Base-by-base conservation (phyloP, 2,888 invertebrate genomes). In the Dryobota labecula region DNA sequence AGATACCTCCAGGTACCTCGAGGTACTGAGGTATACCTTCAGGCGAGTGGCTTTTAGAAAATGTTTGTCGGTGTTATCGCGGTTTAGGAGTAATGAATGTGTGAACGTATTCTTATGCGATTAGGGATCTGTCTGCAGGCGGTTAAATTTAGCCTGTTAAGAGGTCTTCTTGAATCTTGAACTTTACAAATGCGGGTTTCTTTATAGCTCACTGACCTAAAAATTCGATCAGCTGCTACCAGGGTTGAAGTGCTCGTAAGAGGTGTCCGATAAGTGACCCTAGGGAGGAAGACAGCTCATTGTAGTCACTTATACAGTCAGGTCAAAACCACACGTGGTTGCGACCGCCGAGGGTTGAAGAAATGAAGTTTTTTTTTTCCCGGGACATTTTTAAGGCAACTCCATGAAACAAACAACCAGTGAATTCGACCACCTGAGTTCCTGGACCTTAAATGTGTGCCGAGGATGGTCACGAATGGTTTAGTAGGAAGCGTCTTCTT, bases 11-110 rank as follows among this genome's bases (percentile, higher is more conserved):
- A 51, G 47, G 18, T 20, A 41, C 41, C 24, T 15, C n/a, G 8
- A 62, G 43, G 51, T 30, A 53, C 45, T 13, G 30, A 45, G 18
- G 54, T 41, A 73, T 30, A 69, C 64, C 73, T 69, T n/a, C 62
- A 62, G 78, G 69, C 73, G 11, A 67, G 49, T 18, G 13, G 51
- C 47, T 70, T 60, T 74, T 78, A 67, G 70, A 79, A 68, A 43
- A 45, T 54, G 20, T 78, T 60, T 65, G 57, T 11, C 27, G 33
- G 24, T 24, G n/a, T 53, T 77, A 51, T 62, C 33, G 36, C 47
- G 7, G 41, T 47, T 75, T 58, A 41, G 9, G 18, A 53, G 24
- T 53, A 53, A 72, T 76, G 30, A 58, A 24, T 53, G 47, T 62
- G 49, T 47, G 38, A 65, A 57, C 27, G 20, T 24, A 20, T 58